A percentile compares a stretch with the other conserved stretches of the same genome.
phyloP scores from a whole-genome alignment of 2,113 vertebrate genomes.

The Illadopsis cleaveri region DNA sequence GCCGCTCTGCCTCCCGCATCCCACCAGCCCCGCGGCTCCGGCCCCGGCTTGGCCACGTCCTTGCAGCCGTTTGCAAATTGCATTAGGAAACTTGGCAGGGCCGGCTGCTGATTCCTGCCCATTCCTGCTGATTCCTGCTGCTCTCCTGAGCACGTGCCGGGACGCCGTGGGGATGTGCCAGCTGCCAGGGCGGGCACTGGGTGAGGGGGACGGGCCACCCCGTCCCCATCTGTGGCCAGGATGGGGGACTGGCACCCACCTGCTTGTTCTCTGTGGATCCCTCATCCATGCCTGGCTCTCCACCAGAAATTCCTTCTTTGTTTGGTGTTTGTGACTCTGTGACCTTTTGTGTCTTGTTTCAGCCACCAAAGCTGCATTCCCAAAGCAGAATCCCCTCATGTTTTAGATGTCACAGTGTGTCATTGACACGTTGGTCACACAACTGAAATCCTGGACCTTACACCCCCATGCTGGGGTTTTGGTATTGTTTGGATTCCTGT shows the following conservation, averaged over 20 bases:
- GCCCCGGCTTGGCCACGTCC: background rate
- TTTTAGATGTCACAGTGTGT: background rate
- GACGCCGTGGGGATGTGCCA: background rate
- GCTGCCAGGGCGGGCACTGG: background rate
- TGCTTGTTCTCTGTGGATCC: background rate
- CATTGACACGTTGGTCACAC: conserved; percentile 3
- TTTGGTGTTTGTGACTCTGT: background rate
- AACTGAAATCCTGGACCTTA: conserved; percentile 65
- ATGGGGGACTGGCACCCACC: background rate
- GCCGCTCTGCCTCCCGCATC: background rate
- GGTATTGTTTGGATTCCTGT: conserved; percentile 48
- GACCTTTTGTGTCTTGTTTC: background rate
- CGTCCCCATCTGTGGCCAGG: background rate
- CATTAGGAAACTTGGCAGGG: background rate
- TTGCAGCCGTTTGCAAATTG: background rate
- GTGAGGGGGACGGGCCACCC: rapidly evolving
- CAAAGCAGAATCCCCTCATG: background rate
- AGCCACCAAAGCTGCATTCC: background rate
- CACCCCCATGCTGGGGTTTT: conserved; percentile 64
- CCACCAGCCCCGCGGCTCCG: background rate
- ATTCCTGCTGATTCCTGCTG: background rate
- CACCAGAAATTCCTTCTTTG: background rate
- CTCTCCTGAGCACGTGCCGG: background rate
- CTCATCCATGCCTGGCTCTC: background rate
- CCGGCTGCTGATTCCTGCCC: background rate